A percentile compares a stretch with the other conserved stretches of the same genome.
Evolutionary conservation across 2,797 vertebrate species (phyloP).

Genomic region (Cacajao melanocephalus): DNA sequence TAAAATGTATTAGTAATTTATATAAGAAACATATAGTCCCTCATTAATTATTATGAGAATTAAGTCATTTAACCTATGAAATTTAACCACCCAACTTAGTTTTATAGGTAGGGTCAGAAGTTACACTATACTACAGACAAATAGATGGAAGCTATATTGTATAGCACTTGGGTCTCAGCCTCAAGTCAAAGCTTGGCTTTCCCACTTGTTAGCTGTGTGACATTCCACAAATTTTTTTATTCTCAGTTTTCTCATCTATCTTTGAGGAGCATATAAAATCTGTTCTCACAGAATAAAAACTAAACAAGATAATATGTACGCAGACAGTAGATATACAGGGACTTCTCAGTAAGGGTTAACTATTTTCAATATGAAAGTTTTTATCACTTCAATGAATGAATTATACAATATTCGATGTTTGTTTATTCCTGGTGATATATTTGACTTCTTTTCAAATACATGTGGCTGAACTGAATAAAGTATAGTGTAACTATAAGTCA

Average conservation of each 20-base stretch:
- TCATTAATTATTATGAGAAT: not conserved
- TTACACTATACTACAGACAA: not conserved
- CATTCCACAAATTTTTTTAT: not conserved
- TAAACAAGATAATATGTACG: not conserved
- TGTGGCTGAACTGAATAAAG: conserved; percentile 42
- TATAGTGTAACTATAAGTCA: conserved; percentile 19
- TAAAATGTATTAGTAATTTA: not conserved
- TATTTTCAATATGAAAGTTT: conserved; percentile 33
- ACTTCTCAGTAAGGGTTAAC: not conserved
- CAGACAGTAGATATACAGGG: not conserved
- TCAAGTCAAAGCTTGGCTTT: not conserved
- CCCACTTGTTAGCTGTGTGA: not conserved
- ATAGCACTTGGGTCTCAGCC: not conserved
- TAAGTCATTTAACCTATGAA: not conserved
- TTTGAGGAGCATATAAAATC: not conserved
- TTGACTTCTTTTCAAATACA: conserved; percentile 42
- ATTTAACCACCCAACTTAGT: not conserved
- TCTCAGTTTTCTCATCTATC: conserved; percentile 20
- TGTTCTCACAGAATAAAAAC: conserved; percentile 35
- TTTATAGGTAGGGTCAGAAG: not conserved
- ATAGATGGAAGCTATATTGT: accelerated
- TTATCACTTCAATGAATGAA: conserved; percentile 12
- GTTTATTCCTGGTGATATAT: conserved; percentile 37
- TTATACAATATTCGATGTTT: not conserved
- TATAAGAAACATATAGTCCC: not conserved